Evolutionary conservation across 1,140 invertebrate species (phyloP).

Genomic region (Papilio aristodemus): DNA sequence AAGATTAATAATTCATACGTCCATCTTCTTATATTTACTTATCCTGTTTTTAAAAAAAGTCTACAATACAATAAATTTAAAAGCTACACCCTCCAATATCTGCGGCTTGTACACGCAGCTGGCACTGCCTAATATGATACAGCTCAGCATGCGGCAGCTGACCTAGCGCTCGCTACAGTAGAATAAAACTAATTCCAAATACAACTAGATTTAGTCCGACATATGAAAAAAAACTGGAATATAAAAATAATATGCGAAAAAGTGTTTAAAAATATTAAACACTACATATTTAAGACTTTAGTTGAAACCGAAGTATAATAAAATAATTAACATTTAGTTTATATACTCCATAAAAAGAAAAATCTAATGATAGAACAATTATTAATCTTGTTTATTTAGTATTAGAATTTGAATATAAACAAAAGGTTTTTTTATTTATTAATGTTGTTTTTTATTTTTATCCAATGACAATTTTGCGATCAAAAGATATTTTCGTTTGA

Average conservation of each 20-base stretch:
- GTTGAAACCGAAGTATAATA: too few species aligned
- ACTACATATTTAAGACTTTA: too few species aligned
- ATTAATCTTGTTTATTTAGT: too few species aligned
- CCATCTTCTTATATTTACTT: not conserved
- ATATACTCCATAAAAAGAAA: too few species aligned
- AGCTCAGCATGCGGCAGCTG: not conserved
- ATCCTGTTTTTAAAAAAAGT: not conserved
- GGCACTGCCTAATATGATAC: constrained; percentile 14
- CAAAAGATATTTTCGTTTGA: too few species aligned
- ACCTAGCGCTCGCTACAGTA: not conserved
- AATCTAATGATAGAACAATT: too few species aligned
- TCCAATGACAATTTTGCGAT: too few species aligned
- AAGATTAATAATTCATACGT: not conserved
- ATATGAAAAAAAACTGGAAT: not conserved
- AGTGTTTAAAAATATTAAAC: too few species aligned
- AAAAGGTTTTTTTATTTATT: too few species aligned
- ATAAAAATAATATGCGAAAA: not conserved
- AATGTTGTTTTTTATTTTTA: too few species aligned
- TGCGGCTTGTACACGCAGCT: not conserved
- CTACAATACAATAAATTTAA: constrained; percentile 8
- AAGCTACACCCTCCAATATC: not conserved
- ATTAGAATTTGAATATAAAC: too few species aligned
- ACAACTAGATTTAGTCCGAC: constrained; percentile 1
- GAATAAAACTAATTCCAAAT: constrained; percentile 12
- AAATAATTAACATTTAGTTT: too few species aligned